Conservation (phyloP, 2,113 vertebrate genomes). For the Tachycineta bicolor region DNA sequence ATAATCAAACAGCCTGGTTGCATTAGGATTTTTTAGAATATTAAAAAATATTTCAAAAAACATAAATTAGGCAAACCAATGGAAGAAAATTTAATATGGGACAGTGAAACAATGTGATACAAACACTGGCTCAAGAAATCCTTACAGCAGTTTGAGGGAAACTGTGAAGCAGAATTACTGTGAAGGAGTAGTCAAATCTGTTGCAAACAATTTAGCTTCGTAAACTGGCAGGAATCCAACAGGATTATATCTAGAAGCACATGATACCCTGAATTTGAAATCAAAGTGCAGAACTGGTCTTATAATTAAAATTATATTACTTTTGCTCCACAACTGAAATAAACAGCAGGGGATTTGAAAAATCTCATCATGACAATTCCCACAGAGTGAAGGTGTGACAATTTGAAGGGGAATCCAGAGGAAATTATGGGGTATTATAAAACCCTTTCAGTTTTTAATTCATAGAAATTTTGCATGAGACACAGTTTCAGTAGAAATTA, state of each 20-base stretch:
- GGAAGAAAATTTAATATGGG: not conserved
- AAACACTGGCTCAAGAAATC: not conserved
- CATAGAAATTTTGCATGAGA: not conserved
- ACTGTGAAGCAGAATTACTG: not conserved
- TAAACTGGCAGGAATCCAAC: not conserved
- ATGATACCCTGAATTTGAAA: not conserved
- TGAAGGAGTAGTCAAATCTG: not conserved
- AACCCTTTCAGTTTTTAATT: not conserved
- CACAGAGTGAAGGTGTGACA: not conserved
- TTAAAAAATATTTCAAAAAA: not conserved
- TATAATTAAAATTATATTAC: not conserved
- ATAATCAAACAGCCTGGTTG: not conserved
- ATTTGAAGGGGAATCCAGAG: not conserved
- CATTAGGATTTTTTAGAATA: not conserved
- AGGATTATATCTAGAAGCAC: not conserved
- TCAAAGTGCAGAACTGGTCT: not conserved
- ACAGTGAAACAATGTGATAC: not conserved
- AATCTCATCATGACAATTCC: not conserved
- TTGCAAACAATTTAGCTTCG: not conserved
- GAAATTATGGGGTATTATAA: not conserved
- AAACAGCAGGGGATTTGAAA: not conserved
- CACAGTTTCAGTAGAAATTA: not conserved
- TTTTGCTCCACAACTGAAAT: not conserved
- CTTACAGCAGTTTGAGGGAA: not conserved
- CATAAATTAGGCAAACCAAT: not conserved